Evolutionary conservation across 2,797 vertebrate species (phyloP).

Genomic region (Moxostoma hubbsi): DNA sequence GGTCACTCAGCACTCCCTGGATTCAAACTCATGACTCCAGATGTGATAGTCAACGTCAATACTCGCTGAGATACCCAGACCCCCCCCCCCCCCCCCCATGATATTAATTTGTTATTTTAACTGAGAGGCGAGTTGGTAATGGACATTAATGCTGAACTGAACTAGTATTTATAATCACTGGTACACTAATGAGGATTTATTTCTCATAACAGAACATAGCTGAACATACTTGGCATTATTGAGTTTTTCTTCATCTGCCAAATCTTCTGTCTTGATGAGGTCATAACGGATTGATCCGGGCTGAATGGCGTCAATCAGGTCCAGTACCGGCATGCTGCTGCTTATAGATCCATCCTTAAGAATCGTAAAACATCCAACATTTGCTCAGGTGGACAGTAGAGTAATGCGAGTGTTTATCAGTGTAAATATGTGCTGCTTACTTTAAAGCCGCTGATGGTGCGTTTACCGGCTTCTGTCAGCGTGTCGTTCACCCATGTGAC

Average conservation of each 20-base stretch:
- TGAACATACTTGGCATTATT: constrained; percentile 92
- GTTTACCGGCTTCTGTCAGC: constrained; percentile 81
- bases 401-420: not conserved
- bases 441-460: constrained; percentile 90
- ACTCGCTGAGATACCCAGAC: too few relatives aligned
- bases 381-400: not conserved
- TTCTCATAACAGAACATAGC: constrained; percentile 40
- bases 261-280: constrained; percentile 87
- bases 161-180: too few relatives aligned
- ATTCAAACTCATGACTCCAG: too few relatives aligned
- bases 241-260: constrained; percentile 90
- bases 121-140: too few relatives aligned
- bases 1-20: too few relatives aligned
- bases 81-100: too few relatives aligned
- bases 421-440: constrained; percentile 63
- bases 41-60: too few relatives aligned
- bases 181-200: too few relatives aligned
- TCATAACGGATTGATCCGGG: constrained; percentile 92
- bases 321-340: constrained; percentile 90
- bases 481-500: constrained; percentile 88
- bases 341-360: constrained; percentile 87
- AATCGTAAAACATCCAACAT: not conserved
- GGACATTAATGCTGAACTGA: too few relatives aligned
- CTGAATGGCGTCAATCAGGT: constrained; percentile 94
- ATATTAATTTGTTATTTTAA: too few relatives aligned